Evolutionary conservation across 1,140 invertebrate species (phyloP).

Genomic region (Epicauta chinensis): DNA sequence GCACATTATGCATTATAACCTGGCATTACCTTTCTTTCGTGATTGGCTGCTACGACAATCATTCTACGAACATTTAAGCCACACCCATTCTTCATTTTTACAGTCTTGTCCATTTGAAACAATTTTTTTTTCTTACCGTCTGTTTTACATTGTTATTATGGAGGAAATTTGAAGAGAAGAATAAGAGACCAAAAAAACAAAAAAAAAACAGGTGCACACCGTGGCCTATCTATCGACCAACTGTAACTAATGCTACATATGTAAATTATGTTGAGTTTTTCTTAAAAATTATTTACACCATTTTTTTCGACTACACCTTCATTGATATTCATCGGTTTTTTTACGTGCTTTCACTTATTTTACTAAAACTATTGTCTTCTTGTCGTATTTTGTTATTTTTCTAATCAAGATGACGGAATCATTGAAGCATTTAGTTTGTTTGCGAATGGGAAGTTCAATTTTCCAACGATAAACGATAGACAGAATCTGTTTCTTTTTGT

Average conservation of each 20-base stretch:
- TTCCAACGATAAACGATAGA: background rate
- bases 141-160: too few species aligned
- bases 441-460: conserved; percentile 14
- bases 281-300: conserved; percentile 17
- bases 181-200: background rate
- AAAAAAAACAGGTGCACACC: conserved; percentile 6
- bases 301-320: conserved; percentile 1
- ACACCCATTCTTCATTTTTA: conserved; percentile 27
- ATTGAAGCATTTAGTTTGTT: conserved; percentile 14
- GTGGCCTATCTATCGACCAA: conserved; percentile 3
- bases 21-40: conserved; percentile 32
- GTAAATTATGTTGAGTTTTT: conserved; percentile 12
- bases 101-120: conserved; percentile 19
- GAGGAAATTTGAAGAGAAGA: background rate
- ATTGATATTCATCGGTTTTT: too few species aligned
- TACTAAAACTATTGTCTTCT: too few species aligned
- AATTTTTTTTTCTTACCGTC: background rate
- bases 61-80: conserved; percentile 27
- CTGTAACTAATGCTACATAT: conserved; percentile 21
- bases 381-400: too few species aligned
- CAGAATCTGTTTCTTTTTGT: too few species aligned
- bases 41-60: conserved; percentile 34
- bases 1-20: conserved; percentile 36
- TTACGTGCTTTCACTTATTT: too few species aligned
- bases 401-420: background rate